These are phyloP conservation scores for Salminus brasiliensis DNA, from an alignment of 2,113 vertebrate species.

Conservation along the genomic window DNA sequence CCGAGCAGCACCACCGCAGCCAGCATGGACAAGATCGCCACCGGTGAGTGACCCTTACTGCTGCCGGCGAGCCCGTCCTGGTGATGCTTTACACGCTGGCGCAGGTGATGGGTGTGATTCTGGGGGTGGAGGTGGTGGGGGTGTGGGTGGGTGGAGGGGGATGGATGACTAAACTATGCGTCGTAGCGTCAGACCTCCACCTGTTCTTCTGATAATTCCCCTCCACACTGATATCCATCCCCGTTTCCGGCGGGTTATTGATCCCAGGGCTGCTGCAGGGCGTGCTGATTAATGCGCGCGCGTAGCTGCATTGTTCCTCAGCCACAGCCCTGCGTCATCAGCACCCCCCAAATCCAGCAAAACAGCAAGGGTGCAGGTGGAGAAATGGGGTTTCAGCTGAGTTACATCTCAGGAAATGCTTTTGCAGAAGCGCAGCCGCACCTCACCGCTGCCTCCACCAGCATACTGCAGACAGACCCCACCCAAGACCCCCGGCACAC, in stretches of 20 bases:
- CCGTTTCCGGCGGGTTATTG: too few species aligned
- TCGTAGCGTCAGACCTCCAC: not conserved
- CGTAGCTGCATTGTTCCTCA: too few species aligned
- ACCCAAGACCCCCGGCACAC: conserved; percentile 74
- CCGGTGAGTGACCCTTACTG: conserved; percentile 66
- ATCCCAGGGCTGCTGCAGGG: too few species aligned
- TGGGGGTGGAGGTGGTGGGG: too few species aligned
- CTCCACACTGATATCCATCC: too few species aligned
- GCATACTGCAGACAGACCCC: conserved; percentile 85
- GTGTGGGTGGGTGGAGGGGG: too few species aligned
- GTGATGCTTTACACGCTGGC: too few species aligned
- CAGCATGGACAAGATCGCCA: conserved; percentile 78
- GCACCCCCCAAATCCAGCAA: not conserved
- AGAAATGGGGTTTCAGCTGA: not conserved
- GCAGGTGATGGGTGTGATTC: too few species aligned
- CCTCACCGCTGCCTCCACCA: conserved; percentile 61
- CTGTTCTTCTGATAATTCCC: too few species aligned
- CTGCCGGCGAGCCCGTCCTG: not conserved
- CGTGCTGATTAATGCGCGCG: too few species aligned
- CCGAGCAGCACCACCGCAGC: conserved; percentile 61
- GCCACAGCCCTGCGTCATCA: too few species aligned
- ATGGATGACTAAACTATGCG: not conserved
- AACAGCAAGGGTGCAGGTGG: not conserved
- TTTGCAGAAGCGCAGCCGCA: conserved; percentile 65
- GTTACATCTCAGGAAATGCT: conserved; percentile 23